These are phyloP conservation scores for Aleadryas rufinucha DNA, from an alignment of 2,113 vertebrate genomes.

Conservation along the genomic window DNA sequence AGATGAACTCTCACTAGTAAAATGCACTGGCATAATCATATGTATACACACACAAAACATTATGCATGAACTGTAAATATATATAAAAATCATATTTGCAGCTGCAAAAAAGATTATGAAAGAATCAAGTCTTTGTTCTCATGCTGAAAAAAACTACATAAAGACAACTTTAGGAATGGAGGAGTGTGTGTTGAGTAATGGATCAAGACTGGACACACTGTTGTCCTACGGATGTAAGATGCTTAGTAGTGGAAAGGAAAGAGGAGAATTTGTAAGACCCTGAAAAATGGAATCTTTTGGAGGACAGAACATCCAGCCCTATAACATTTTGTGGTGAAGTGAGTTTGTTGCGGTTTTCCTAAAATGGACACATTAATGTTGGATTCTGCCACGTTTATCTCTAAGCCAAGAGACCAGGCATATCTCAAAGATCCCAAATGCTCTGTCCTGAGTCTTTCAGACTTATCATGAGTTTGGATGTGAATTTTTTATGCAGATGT, in stretches of 20 bases:
- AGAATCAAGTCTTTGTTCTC: neutral
- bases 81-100: neutral
- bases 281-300: neutral
- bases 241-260: neutral
- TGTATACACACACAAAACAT: neutral
- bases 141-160: neutral
- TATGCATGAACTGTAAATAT: neutral
- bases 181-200: neutral
- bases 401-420: neutral
- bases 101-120: neutral
- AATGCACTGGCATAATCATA: neutral
- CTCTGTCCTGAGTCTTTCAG: neutral
- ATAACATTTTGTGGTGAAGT: neutral
- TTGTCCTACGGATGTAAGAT: neutral
- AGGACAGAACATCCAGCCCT: neutral
- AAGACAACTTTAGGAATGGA: neutral
- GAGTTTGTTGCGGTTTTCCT: neutral
- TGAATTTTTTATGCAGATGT: neutral
- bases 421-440: neutral
- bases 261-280: neutral
- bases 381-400: accelerated
- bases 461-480: neutral
- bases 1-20: neutral
- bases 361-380: neutral
- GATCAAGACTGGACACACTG: neutral